These are phyloP conservation scores for Boulengeromyrus knoepffleri DNA, from an alignment of 2,113 vertebrate genomes.

Conservation along the genomic window DNA sequence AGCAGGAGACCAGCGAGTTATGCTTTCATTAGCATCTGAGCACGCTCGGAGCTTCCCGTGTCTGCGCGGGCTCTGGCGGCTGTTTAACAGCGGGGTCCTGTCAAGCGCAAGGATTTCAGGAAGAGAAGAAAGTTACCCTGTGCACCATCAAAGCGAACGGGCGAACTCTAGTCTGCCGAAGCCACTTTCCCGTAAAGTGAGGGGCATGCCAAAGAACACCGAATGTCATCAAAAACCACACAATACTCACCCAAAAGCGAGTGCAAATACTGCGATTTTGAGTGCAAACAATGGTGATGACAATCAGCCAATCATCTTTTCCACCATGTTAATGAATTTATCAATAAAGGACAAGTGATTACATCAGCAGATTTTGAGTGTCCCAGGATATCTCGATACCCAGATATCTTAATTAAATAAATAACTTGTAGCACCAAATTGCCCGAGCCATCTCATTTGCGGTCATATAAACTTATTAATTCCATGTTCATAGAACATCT, in stretches of 20 bases:
- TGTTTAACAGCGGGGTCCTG: conserved; percentile 14
- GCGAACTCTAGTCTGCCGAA: not conserved
- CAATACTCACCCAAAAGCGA: not conserved
- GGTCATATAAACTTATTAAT: not conserved
- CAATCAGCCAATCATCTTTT: not conserved
- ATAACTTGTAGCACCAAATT: not conserved
- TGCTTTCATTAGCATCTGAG: conserved; percentile 5
- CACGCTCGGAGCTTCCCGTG: not conserved
- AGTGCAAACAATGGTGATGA: not conserved
- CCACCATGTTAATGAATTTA: not conserved
- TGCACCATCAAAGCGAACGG: not conserved
- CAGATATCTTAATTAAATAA: conserved; percentile 1
- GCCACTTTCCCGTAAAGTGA: conserved; percentile 6
- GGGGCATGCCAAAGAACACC: conserved; percentile 7
- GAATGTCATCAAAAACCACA: not conserved
- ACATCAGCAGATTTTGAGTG: not conserved
- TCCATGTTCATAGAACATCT: not conserved
- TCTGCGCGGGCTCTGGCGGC: not conserved
- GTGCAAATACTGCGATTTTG: not conserved
- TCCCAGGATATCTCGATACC: not conserved
- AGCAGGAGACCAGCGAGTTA: not conserved
- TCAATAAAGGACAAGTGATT: not conserved
- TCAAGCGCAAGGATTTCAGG: not conserved
- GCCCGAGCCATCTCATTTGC: not conserved
- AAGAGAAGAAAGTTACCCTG: conserved; percentile 1